Evolutionary conservation across 2,113 vertebrate genomes (phyloP), one percentile per base, ranked within the genome.

Genomic region (Nanorana parkeri): DNA sequence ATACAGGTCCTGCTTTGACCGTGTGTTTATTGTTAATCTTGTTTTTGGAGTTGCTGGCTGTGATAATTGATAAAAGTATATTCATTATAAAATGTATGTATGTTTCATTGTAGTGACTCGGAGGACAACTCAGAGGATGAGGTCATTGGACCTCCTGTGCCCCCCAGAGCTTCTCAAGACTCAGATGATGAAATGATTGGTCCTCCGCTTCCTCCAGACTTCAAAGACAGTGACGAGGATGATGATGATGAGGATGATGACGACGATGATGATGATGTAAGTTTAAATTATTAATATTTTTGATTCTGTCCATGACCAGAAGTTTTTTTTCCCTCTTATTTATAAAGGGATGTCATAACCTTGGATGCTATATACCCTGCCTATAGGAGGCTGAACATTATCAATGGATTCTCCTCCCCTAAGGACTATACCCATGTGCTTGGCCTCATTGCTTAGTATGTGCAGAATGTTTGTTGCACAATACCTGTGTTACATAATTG

Each of bases 131-230:
- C 92, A 13, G 89, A 85, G 76, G 92, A 93, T 51, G 93, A 92
- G 0, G 61, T 89, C 21, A 92, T 93, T 74, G 96, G 94, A 11
- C 94, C 96, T 67, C 93, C 94, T 0, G 17, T 87, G 23, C 95
- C 93, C 3, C 74, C 84, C 26, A 88, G 86, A 65, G 74, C 84
- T 67, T 75, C 64, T 51, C 68, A 85, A 60, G 84, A 83, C 28
- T 81, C 82, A 19, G 92, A 90, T 11, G 91, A 94, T 20, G 92
- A 90, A 5, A 78, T 92, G 10, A 90, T 95, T 15, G 93, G 94
- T 4, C 94, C 93, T 6, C 92, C 96, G 11, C 91, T 93, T 80
- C 95, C 94, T 17, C 92, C 94, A 29, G 93, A 92, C 2, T 92
- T 89, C 84, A 92, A 91, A 77, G 90, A 89, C 28, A 92, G 85